phyloP scores from a whole-genome alignment of 2,113 vertebrate species.

The Syngnathoides biaculeatus region DNA sequence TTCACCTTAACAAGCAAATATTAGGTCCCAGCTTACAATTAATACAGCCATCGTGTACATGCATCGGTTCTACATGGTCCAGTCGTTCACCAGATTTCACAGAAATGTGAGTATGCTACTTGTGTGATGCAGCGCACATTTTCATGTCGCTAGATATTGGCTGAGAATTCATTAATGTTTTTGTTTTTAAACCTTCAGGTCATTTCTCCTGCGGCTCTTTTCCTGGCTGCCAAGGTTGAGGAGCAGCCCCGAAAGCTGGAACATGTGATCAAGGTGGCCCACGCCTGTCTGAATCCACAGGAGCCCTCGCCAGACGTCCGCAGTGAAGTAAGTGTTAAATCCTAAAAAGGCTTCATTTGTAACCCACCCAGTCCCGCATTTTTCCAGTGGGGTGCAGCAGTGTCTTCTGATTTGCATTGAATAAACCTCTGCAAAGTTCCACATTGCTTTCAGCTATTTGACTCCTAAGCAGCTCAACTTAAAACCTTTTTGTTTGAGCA shows the following conservation, averaged over 20 bases:
- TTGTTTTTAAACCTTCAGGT: slow-evolving; percentile 61
- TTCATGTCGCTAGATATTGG: background rate
- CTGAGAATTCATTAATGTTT: background rate
- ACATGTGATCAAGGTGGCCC: slow-evolving; percentile 93
- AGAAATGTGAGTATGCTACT: slow-evolving; percentile 81
- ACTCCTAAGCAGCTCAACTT: background rate
- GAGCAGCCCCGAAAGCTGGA: slow-evolving; percentile 96
- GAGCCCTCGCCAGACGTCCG: slow-evolving; percentile 87
- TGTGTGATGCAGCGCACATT: background rate
- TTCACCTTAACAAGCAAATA: slow-evolving; percentile 68
- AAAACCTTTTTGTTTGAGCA: background rate
- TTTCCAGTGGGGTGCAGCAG: no score
- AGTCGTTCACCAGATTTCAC: slow-evolving; percentile 93
- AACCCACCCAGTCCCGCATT: background rate
- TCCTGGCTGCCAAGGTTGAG: slow-evolving; percentile 94
- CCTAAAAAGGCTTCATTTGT: background rate
- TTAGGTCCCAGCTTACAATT: slow-evolving; percentile 91
- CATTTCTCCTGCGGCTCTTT: slow-evolving; percentile 88
- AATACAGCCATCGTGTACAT: slow-evolving; percentile 97
- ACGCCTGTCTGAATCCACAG: slow-evolving; percentile 88
- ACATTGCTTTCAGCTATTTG: background rate
- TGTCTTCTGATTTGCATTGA: background rate
- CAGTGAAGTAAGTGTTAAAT: slow-evolving; percentile 80
- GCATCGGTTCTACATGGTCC: slow-evolving; percentile 98
- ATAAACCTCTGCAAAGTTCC: background rate